Conservation (phyloP, 2,113 vertebrate species). For the Sarotherodon lohbergeri region DNA sequence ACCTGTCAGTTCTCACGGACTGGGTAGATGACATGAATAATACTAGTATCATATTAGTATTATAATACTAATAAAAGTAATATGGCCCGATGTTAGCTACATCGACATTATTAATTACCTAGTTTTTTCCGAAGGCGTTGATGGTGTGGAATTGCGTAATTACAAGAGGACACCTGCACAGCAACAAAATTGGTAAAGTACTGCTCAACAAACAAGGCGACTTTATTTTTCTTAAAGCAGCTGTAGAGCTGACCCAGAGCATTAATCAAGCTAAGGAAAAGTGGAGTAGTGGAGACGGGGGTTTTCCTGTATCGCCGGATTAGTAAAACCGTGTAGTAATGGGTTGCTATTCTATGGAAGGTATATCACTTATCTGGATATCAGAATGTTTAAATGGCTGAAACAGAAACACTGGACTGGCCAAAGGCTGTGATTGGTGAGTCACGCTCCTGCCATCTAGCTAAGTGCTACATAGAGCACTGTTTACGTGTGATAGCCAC, state of each 20-base stretch:
- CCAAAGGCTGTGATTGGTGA: fast-evolving
- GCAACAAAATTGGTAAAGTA: not conserved
- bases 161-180: no score
- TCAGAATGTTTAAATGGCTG: not conserved
- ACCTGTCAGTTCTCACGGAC: no score
- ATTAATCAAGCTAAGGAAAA: fast-evolving
- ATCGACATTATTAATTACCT: no score
- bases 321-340: not conserved
- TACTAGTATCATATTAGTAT: no score
- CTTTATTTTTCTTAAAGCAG: not conserved
- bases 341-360: not conserved
- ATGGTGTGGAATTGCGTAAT: no score
- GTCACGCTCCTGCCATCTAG: not conserved
- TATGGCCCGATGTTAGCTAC: no score
- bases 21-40: no score
- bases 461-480: not conserved
- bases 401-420: not conserved
- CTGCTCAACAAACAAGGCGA: not conserved
- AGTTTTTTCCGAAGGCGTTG: no score
- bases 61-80: no score
- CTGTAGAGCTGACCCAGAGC: not conserved
- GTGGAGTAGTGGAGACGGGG: not conserved
- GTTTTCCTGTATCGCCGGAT: fast-evolving
- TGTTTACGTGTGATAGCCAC: not conserved
- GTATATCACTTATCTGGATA: not conserved